A percentile compares a stretch with the other conserved stretches of the same genome.
phyloP scores from a whole-genome alignment of 64 coral and sea anemone genomes.

The Orbicella faveolata region DNA sequence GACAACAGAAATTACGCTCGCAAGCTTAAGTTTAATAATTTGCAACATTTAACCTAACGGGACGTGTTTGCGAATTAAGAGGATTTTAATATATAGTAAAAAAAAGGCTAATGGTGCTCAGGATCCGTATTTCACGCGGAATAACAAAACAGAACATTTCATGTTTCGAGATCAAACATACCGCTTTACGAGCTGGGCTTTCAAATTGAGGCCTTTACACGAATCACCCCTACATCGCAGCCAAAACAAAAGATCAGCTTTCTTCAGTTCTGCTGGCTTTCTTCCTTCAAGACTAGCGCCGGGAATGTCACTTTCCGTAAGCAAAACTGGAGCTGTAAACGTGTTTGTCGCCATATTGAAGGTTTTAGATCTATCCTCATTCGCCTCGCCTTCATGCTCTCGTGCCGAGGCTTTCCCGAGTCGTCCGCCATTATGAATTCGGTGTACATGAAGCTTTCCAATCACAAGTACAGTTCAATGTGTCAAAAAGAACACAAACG shows the following conservation, averaged over 20 bases:
- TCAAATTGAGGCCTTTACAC: background rate
- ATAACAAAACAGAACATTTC: background rate
- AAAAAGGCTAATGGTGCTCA: no score
- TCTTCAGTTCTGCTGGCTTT: conserved; percentile 10
- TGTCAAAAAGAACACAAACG: no score
- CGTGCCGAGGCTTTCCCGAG: background rate
- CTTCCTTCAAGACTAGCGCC: conserved; percentile 1
- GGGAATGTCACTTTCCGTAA: conserved; percentile 24
- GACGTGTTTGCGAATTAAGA: background rate
- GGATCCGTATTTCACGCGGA: background rate
- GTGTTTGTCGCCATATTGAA: background rate
- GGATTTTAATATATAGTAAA: background rate
- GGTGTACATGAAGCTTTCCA: no score
- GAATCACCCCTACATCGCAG: conserved; percentile 21
- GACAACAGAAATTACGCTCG: background rate
- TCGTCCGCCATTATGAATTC: conserved; percentile 2
- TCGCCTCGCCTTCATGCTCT: background rate
- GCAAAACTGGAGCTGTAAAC: background rate
- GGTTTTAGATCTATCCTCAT: background rate
- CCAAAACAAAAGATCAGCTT: conserved; percentile 26
- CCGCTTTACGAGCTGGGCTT: background rate
- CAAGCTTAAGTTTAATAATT: background rate
- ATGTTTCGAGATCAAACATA: background rate
- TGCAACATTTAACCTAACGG: background rate
- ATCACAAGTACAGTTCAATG: no score